Percentiles rank a stretch among this genome's conserved stretches.
Conservation (phyloP, 1,140 invertebrate species). For the Plutomurus gul region DNA sequence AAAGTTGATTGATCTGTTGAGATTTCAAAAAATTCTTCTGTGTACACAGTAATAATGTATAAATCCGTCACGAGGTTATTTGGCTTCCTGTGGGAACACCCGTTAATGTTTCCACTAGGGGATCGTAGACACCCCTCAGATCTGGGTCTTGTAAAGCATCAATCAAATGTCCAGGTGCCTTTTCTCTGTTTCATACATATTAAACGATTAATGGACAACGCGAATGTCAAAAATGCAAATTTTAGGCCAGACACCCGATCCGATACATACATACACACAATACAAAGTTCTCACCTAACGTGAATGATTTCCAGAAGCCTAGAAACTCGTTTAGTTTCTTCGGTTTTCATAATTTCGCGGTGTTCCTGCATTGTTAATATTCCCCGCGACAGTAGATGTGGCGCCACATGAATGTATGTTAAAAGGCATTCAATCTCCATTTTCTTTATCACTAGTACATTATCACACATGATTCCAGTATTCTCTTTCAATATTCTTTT, state of each 20-base stretch:
- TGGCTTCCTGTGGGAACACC: no score
- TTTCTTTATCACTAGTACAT: background rate
- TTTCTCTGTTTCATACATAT: background rate
- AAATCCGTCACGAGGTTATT: background rate
- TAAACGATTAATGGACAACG: background rate
- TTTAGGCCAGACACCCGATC: background rate
- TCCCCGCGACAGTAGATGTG: constrained; percentile 22
- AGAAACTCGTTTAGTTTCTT: background rate
- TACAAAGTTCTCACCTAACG: background rate
- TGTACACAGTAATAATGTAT: no score
- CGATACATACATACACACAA: background rate
- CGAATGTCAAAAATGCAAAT: background rate
- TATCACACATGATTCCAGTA: background rate
- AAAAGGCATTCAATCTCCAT: background rate
- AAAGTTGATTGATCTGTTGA: no score
- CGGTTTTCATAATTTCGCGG: background rate
- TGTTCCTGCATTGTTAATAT: constrained; percentile 24
- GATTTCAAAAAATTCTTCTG: no score
- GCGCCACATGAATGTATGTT: constrained; percentile 10
- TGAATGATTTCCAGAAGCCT: background rate
- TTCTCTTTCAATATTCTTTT: background rate
- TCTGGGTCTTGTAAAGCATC: constrained; percentile 15
- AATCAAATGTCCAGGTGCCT: background rate
- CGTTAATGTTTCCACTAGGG: background rate
- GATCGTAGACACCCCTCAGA: background rate